Evolutionary conservation across 2,113 vertebrate species (phyloP).

Genomic region (Phalacrocorax pelagicus): DNA sequence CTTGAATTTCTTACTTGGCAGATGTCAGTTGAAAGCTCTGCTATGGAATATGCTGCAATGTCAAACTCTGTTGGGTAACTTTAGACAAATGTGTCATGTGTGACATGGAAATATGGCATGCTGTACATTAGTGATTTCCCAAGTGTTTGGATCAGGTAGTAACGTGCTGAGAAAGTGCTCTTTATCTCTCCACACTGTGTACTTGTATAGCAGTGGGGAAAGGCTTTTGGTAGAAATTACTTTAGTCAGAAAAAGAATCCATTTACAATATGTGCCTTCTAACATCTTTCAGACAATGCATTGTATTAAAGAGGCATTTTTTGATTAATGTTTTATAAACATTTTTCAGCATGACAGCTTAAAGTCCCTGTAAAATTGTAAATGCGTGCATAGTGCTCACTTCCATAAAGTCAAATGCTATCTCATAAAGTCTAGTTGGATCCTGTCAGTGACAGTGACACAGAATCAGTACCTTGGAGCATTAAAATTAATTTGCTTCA

Average conservation of each 20-base stretch:
- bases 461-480: constrained; percentile 82
- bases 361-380: constrained; percentile 84
- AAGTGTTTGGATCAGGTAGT: constrained; percentile 86
- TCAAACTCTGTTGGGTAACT: constrained; percentile 92
- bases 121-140: constrained; percentile 93
- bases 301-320: constrained; percentile 96
- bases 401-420: constrained; percentile 89
- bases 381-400: constrained; percentile 85
- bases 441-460: constrained; percentile 82
- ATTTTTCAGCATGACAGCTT: constrained; percentile 86
- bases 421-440: constrained; percentile 78
- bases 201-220: constrained; percentile 83
- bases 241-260: constrained; percentile 95
- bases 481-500: constrained; percentile 94
- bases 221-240: constrained; percentile 87
- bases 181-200: constrained; percentile 87
- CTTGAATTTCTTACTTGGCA: constrained; percentile 79
- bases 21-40: constrained; percentile 85
- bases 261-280: constrained; percentile 96
- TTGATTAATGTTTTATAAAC: constrained; percentile 99
- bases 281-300: constrained; percentile 93
- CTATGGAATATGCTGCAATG: constrained; percentile 79
- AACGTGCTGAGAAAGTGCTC: constrained; percentile 87
- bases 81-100: constrained; percentile 88
- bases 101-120: constrained; percentile 87